phyloP scores from a whole-genome alignment of 2,113 vertebrate species.

The Etheostoma spectabile region DNA sequence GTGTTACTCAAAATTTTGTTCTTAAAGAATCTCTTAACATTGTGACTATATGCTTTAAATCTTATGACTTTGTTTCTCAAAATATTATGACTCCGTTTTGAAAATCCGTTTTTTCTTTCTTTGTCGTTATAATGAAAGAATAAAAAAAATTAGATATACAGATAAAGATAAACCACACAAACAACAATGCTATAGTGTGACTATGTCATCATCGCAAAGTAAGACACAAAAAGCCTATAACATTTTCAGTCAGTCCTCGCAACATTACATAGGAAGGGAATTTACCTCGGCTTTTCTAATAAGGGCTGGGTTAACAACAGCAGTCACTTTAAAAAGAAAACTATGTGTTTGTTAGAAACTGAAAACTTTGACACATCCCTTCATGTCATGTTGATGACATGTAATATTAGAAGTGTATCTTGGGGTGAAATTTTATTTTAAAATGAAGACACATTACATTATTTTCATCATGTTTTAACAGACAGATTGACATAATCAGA shows the following conservation, averaged over 20 bases:
- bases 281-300: neutral
- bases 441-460: conserved; percentile 6
- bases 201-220: neutral
- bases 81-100: neutral
- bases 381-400: conserved; percentile 8
- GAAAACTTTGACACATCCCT: conserved; percentile 3
- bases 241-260: neutral
- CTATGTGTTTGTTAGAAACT: neutral
- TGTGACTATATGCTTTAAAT: neutral
- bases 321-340: neutral
- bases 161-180: neutral
- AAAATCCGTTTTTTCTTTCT: neutral
- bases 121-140: neutral
- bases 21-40: neutral
- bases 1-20: neutral
- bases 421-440: conserved; percentile 26
- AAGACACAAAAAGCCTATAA: neutral
- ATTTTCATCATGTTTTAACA: conserved; percentile 30
- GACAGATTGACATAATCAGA: conserved; percentile 50
- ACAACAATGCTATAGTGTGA: neutral
- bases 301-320: neutral
- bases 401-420: conserved; percentile 7
- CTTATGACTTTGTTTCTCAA: neutral
- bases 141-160: no score
- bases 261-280: neutral